These are phyloP conservation scores for Synergus itoensis DNA, from an alignment of 2,888 invertebrate genomes.

Conservation along the genomic window DNA sequence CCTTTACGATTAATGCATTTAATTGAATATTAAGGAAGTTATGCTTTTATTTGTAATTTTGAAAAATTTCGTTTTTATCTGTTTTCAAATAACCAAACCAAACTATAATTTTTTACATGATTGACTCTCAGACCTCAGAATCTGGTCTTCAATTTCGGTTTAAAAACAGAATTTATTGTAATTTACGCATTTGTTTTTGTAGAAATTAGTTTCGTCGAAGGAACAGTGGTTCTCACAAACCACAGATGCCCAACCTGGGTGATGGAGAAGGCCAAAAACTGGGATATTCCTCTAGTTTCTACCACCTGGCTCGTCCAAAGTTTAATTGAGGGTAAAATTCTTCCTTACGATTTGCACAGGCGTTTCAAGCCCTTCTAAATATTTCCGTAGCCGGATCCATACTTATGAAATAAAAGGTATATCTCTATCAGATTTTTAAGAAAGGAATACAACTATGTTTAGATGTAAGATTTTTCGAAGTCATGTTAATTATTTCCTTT, in stretches of 20 bases:
- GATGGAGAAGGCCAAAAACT: conserved; percentile 79
- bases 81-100: too few species aligned
- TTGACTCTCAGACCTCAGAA: too few species aligned
- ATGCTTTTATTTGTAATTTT: too few species aligned
- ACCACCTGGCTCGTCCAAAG: conserved; percentile 86
- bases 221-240: conserved; percentile 82
- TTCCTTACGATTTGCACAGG: conserved; percentile 78
- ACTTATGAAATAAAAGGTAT: conserved; percentile 68
- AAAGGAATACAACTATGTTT: conserved; percentile 21
- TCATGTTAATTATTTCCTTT: conserved; percentile 13
- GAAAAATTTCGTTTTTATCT: too few species aligned
- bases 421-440: conserved; percentile 8
- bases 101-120: too few species aligned
- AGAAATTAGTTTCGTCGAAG: conserved; percentile 66
- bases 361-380: conserved; percentile 33
- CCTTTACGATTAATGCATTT: too few species aligned
- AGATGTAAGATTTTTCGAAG: conserved; percentile 31
- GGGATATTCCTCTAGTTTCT: conserved; percentile 83
- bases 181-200: conserved; percentile 62
- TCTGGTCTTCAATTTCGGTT: conserved; percentile 8
- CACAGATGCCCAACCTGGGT: conserved; percentile 81
- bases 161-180: conserved; percentile 11
- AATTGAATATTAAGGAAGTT: too few species aligned
- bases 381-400: conserved; percentile 79
- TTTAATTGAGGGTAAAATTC: conserved; percentile 81